These are phyloP conservation scores for Oxyura jamaicensis DNA, from an alignment of 2,113 vertebrate species.

Conservation along the genomic window DNA sequence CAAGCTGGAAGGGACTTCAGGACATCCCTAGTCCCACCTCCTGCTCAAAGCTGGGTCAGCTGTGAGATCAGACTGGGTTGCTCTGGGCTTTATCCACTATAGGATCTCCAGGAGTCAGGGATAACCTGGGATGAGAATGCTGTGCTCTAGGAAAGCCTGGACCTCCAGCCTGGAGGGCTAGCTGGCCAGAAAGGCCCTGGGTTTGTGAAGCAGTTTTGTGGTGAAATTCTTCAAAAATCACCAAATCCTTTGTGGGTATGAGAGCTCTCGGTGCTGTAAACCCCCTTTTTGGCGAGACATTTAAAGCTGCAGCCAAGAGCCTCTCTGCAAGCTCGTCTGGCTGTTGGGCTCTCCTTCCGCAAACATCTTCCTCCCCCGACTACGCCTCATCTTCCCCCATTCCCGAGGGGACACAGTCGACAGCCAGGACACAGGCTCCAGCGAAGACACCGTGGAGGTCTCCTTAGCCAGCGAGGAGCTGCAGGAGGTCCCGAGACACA, in stretches of 20 bases:
- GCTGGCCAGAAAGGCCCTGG: neutral
- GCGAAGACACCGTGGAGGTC: neutral
- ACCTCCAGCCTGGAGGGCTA: neutral
- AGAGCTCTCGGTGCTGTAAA: neutral
- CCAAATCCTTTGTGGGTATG: neutral
- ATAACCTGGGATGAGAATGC: neutral
- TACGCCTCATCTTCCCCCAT: neutral
- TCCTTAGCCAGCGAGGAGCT: rapidly evolving
- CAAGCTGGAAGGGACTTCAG: neutral
- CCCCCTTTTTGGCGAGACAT: neutral
- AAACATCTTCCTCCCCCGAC: neutral
- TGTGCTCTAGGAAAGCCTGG: neutral
- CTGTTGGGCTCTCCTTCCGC: neutral
- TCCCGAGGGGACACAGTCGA: neutral
- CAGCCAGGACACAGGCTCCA: neutral
- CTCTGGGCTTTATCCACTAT: neutral
- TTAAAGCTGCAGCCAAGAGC: neutral
- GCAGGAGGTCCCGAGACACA: neutral
- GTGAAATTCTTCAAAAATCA: neutral
- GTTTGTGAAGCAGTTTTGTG: neutral
- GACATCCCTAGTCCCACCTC: neutral
- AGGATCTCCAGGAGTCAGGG: neutral
- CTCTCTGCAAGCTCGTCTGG: neutral
- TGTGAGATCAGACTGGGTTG: neutral
- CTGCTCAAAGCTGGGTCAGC: neutral